Evolutionary conservation across 2,888 invertebrate genomes (phyloP).

Genomic region (Drosophila anomalata): DNA sequence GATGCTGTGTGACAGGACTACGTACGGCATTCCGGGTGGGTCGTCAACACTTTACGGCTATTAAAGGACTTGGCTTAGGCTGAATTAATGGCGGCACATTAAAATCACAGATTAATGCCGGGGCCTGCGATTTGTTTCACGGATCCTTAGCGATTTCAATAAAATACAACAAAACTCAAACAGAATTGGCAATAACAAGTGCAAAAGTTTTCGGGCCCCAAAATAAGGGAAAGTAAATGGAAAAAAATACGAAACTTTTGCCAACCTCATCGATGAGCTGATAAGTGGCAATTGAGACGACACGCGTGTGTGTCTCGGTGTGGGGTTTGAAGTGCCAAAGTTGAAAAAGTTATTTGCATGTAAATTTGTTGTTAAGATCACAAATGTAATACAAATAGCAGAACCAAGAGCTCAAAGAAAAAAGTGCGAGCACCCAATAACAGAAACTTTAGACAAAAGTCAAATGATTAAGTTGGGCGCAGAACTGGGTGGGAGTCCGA

Average conservation of each 20-base stretch:
- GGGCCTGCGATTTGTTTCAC: constrained; percentile 45
- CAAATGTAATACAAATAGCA: constrained; percentile 71
- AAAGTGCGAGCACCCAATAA: constrained; percentile 16
- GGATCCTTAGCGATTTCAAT: constrained; percentile 43
- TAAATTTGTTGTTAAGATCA: constrained; percentile 74
- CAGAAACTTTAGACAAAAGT: constrained; percentile 67
- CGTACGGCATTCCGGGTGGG: constrained; percentile 8
- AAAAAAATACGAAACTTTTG: constrained; percentile 44
- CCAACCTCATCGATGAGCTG: constrained; percentile 74
- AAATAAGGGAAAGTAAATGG: background rate
- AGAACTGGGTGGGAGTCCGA: background rate
- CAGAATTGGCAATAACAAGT: constrained; percentile 26
- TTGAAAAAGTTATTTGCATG: constrained; percentile 79
- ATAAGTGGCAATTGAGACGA: constrained; percentile 74
- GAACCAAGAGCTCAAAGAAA: constrained; percentile 21
- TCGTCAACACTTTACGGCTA: constrained; percentile 63
- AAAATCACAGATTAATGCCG: constrained; percentile 70
- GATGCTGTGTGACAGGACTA: constrained; percentile 30
- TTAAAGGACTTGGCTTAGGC: constrained; percentile 60
- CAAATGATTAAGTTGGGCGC: constrained; percentile 50
- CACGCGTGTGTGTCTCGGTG: constrained; percentile 39
- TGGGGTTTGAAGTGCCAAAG: constrained; percentile 60
- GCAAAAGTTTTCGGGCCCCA: constrained; percentile 37
- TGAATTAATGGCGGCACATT: constrained; percentile 69
- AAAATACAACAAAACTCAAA: constrained; percentile 40